These are phyloP conservation scores for Cheumatopsyche charites DNA, from an alignment of 1,140 invertebrate species.

Conservation along the genomic window DNA sequence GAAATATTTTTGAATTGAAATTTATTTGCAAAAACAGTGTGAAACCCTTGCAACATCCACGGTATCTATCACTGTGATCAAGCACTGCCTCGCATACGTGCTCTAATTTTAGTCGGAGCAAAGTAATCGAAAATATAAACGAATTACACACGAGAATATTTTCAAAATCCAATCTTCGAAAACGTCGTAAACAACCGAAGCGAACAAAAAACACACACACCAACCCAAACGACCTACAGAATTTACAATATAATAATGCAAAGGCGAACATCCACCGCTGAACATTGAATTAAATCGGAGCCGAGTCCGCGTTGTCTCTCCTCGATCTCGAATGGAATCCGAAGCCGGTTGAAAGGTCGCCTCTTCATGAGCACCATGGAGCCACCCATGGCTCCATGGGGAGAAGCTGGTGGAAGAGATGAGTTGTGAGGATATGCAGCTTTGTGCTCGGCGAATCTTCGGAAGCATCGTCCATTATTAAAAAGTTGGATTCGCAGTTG, in stretches of 20 bases:
- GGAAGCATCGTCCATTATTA: conserved; percentile 22
- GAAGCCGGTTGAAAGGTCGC: background rate
- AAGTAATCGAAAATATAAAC: conserved; percentile 49
- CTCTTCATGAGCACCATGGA: background rate
- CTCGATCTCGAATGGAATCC: background rate
- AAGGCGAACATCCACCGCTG: too few species aligned
- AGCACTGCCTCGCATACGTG: conserved; percentile 23
- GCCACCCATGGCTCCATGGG: background rate
- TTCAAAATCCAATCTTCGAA: conserved; percentile 33
- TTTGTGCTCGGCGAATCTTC: conserved; percentile 2
- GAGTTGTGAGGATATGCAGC: background rate
- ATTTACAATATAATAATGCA: too few species aligned
- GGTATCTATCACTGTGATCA: conserved; percentile 31
- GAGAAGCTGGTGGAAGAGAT: background rate
- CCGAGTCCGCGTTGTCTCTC: background rate
- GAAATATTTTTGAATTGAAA: too few species aligned
- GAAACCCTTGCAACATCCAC: conserved; percentile 19
- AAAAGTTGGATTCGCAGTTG: conserved; percentile 16
- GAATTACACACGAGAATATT: conserved; percentile 44
- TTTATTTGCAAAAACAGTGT: background rate
- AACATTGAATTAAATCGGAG: conserved; percentile 13
- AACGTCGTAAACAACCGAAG: background rate
- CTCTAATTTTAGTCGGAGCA: conserved; percentile 44
- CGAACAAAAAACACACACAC: background rate
- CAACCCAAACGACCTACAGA: too few species aligned